A percentile compares a stretch with the other conserved stretches of the same genome.
phyloP scores from a whole-genome alignment of 1,140 invertebrate genomes.

The Tetramorium simillimum region DNA sequence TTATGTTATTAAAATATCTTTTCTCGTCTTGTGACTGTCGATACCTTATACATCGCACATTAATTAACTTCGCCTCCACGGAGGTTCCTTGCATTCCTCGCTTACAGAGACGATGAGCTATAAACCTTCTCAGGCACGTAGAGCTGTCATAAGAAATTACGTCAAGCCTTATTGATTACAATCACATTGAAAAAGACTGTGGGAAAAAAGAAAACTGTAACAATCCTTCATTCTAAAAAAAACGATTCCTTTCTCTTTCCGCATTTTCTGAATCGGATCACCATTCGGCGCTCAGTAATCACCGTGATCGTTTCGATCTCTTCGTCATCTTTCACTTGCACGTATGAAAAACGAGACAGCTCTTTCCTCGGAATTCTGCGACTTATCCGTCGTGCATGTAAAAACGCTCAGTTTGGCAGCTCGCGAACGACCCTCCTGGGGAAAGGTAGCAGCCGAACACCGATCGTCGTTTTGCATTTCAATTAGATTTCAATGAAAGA shows the following conservation, averaged over 20 bases:
- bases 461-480: constrained; percentile 77
- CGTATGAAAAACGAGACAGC: not conserved
- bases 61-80: constrained; percentile 52
- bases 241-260: not conserved
- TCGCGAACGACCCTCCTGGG: constrained; percentile 68
- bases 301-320: constrained; percentile 14
- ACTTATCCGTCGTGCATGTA: constrained; percentile 69
- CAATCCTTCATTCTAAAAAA: not conserved
- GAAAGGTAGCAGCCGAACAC: constrained; percentile 63
- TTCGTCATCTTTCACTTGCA: not conserved
- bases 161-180: constrained; percentile 1
- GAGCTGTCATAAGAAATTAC: constrained; percentile 25
- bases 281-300: not conserved
- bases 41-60: constrained; percentile 5
- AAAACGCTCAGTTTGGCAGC: constrained; percentile 77
- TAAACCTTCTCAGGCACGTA: constrained; percentile 29
- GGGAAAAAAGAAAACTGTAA: not conserved
- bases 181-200: not conserved
- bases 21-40: not conserved
- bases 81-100: constrained; percentile 45
- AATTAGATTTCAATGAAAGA: constrained; percentile 82
- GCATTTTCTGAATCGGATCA: not conserved
- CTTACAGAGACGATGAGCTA: not conserved
- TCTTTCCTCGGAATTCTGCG: constrained; percentile 61
- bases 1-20: not conserved